A percentile compares a stretch with the other conserved stretches of the same genome.
These are phyloP conservation scores for Eupsilia transversa DNA, from an alignment of 2,888 invertebrate species.

Conservation along the genomic window DNA sequence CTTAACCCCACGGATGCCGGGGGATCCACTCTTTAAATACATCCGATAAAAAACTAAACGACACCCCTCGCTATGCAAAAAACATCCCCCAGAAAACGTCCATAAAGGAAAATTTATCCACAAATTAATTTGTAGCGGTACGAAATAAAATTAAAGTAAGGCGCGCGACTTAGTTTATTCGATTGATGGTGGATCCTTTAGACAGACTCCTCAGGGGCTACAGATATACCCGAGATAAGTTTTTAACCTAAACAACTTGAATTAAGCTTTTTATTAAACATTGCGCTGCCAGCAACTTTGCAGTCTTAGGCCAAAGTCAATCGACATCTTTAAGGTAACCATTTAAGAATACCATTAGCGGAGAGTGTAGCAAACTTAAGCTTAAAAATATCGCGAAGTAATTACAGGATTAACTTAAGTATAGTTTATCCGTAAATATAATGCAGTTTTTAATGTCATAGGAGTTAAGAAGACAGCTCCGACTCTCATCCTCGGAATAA, in stretches of 20 bases:
- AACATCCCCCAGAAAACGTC: constrained; percentile 82
- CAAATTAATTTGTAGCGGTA: constrained; percentile 88
- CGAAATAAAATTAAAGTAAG: constrained; percentile 81
- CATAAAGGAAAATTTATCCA: constrained; percentile 89
- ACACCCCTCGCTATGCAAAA: constrained; percentile 81
- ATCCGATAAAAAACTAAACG: constrained; percentile 89
- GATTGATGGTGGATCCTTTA: constrained; percentile 55
- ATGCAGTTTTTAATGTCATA: constrained; percentile 36
- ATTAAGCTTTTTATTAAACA: neutral
- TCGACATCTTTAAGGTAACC: neutral
- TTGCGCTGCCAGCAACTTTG: neutral
- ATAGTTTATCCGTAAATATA: constrained; percentile 37
- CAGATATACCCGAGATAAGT: constrained; percentile 5
- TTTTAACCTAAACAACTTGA: constrained; percentile 4
- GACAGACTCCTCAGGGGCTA: constrained; percentile 22
- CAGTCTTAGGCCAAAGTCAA: neutral
- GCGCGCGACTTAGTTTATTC: constrained; percentile 48
- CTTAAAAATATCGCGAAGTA: constrained; percentile 27
- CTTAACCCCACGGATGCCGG: constrained; percentile 82
- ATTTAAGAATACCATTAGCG: constrained; percentile 13
- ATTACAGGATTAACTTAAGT: constrained; percentile 37
- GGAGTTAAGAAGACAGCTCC: constrained; percentile 43
- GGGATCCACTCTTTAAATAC: constrained; percentile 85
- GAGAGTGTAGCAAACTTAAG: constrained; percentile 22
- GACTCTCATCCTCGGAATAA: constrained; percentile 34